Conservation (phyloP, 2,797 vertebrate genomes). For the Acanthurus leucopareius region DNA sequence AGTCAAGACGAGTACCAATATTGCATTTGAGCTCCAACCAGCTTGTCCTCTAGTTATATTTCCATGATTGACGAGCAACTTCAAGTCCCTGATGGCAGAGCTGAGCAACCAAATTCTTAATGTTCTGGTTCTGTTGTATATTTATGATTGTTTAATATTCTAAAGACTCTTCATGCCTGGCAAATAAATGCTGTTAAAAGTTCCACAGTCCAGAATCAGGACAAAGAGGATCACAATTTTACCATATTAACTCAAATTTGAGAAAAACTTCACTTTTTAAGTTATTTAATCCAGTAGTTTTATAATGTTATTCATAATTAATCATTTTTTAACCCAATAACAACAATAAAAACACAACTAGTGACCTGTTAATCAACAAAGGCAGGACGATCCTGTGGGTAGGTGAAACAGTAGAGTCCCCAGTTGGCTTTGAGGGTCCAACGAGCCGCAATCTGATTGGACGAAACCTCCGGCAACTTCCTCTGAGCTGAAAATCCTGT, state of each 20-base stretch:
- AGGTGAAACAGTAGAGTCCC: no score
- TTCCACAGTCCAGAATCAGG: not conserved
- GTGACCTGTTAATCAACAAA: no score
- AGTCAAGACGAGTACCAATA: constrained; percentile 21
- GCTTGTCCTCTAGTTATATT: not conserved
- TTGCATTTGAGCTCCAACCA: not conserved
- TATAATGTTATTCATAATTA: not conserved
- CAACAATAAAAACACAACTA: no score
- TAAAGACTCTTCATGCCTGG: not conserved
- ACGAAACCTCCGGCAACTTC: no score
- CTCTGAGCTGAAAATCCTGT: no score
- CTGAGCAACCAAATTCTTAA: not conserved
- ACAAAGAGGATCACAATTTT: not conserved
- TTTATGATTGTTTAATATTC: constrained; percentile 15
- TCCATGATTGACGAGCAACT: not conserved
- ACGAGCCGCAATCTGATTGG: no score
- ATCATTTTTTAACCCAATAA: no score
- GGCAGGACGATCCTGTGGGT: no score
- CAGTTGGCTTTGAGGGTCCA: no score
- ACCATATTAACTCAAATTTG: not conserved
- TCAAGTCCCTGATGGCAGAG: not conserved
- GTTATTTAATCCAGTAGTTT: not conserved
- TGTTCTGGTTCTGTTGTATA: not conserved
- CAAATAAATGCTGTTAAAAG: not conserved
- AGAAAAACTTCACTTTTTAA: not conserved